Evolutionary conservation across 2,113 vertebrate species (phyloP).

Genomic region (Thunnus maccoyii): DNA sequence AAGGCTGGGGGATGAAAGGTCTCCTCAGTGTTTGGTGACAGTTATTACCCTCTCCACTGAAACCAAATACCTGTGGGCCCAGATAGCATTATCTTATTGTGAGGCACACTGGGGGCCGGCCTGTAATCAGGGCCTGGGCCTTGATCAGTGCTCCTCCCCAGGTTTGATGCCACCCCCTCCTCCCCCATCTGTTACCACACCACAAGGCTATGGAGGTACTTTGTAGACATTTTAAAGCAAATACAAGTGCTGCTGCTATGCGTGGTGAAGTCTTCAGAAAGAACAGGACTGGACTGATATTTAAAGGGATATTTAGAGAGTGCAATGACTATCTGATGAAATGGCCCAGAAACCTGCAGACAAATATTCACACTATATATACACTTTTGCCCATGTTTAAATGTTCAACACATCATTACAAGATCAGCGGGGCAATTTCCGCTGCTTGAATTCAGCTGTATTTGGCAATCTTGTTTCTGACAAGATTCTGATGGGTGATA

Average conservation of each 20-base stretch:
- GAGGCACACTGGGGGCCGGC: conserved; percentile 69
- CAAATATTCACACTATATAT: background rate
- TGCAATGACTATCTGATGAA: background rate
- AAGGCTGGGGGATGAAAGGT: conserved; percentile 76
- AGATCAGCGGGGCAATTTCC: conserved; percentile 25
- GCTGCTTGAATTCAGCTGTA: background rate
- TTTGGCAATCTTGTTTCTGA: conserved; percentile 18
- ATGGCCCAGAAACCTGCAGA: conserved; percentile 13
- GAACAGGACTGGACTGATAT: background rate
- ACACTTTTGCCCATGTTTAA: conserved; percentile 9
- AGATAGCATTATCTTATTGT: conserved; percentile 82
- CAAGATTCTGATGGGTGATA: background rate
- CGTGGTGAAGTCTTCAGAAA: background rate
- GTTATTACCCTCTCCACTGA: conserved; percentile 81
- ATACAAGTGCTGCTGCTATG: background rate
- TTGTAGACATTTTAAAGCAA: conserved; percentile 16
- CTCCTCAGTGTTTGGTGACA: conserved; percentile 81
- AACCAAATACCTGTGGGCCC: conserved; percentile 82
- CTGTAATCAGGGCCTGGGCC: conserved; percentile 73
- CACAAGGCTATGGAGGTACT: conserved; percentile 7
- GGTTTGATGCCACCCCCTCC: conserved; percentile 54
- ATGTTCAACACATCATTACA: conserved; percentile 18
- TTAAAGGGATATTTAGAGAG: background rate
- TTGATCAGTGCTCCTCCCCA: conserved; percentile 70
- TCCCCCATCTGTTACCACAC: conserved; percentile 42